A percentile compares a stretch with the other conserved stretches of the same genome.
Evolutionary conservation across 2,797 vertebrate genomes (phyloP).

Genomic region (Cygnus olor): DNA sequence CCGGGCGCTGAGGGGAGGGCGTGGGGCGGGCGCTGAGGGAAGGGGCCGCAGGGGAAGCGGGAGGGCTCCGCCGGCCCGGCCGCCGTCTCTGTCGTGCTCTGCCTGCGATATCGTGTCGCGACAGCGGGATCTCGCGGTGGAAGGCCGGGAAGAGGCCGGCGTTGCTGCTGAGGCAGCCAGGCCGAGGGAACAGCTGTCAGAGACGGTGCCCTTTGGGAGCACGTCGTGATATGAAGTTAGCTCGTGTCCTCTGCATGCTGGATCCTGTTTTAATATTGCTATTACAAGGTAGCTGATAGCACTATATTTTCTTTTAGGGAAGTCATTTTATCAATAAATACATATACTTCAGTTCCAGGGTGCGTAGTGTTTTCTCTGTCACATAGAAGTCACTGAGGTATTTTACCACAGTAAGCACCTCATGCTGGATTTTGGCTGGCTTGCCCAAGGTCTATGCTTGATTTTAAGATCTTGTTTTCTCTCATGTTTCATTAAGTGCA

Average conservation of each 20-base stretch:
- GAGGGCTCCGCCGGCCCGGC: not conserved
- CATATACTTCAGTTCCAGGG: not conserved
- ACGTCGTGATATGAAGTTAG: not conserved
- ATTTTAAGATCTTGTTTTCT: not conserved
- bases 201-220: not conserved
- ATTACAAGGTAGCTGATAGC: not conserved
- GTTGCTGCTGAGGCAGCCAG: too few species aligned
- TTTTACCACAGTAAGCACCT: not conserved
- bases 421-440: accelerated
- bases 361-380: accelerated
- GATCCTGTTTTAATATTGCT: not conserved
- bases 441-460: not conserved
- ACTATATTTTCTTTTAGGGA: not conserved
- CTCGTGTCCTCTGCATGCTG: not conserved
- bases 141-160: too few species aligned
- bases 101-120: not conserved
- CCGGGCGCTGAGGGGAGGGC: too few species aligned
- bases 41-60: too few species aligned
- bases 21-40: too few species aligned
- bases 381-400: not conserved
- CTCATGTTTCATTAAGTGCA: accelerated
- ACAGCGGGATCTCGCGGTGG: not conserved
- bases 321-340: not conserved
- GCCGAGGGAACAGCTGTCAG: too few species aligned
- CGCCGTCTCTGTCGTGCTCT: not conserved